Conservation (phyloP, 2,888 invertebrate genomes). For the Trypoxylon attenuatum region DNA sequence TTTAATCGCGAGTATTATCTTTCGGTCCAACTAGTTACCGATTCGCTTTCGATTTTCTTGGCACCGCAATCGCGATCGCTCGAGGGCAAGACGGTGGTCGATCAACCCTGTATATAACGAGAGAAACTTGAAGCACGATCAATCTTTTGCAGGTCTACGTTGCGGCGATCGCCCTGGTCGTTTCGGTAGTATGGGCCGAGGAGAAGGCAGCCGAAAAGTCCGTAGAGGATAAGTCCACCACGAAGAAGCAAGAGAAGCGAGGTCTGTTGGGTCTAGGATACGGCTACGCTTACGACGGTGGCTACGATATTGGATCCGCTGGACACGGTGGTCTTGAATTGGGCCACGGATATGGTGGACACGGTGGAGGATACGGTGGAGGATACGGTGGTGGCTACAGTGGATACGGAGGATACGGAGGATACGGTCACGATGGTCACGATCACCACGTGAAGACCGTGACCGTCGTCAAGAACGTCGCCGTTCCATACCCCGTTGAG, state of each 20-base stretch:
- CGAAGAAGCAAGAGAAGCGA: slow-evolving; percentile 87
- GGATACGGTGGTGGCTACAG: slow-evolving; percentile 74
- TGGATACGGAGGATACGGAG: slow-evolving; percentile 73
- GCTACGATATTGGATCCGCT: slow-evolving; percentile 83
- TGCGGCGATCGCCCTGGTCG: slow-evolving; percentile 85
- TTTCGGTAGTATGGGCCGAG: slow-evolving; percentile 80
- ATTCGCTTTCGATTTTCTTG: slow-evolving; percentile 17
- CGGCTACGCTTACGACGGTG: slow-evolving; percentile 87
- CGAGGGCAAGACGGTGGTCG: neutral
- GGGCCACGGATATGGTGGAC: slow-evolving; percentile 73
- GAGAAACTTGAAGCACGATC: neutral
- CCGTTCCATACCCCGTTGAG: slow-evolving; percentile 72
- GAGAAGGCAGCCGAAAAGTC: slow-evolving; percentile 44
- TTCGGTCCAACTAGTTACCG: slow-evolving; percentile 8
- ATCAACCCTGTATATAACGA: neutral
- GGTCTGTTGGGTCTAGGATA: slow-evolving; percentile 87
- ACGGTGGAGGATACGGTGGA: slow-evolving; percentile 53
- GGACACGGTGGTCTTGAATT: slow-evolving; percentile 51
- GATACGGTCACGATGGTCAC: slow-evolving; percentile 60
- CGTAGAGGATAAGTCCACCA: slow-evolving; percentile 50
- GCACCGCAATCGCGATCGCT: neutral
- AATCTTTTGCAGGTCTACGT: slow-evolving; percentile 79
- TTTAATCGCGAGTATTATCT: neutral
- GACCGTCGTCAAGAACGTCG: slow-evolving; percentile 81
- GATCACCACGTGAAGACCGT: slow-evolving; percentile 80